Evolutionary conservation across 2,888 invertebrate genomes (phyloP).

Genomic region (Pycnomerus fuliginosus): DNA sequence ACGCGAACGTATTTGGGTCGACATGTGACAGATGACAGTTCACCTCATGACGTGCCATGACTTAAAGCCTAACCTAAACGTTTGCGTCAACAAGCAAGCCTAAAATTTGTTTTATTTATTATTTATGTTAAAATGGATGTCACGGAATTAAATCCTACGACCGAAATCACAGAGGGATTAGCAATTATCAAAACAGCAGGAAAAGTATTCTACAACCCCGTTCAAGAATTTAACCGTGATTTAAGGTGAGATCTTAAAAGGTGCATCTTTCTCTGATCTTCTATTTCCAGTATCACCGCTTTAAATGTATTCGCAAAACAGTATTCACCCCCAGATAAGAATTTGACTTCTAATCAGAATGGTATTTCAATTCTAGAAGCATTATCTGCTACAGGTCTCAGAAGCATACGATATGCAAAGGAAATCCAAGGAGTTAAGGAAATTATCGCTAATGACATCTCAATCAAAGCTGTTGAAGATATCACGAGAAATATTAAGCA

Average conservation of each 20-base stretch:
- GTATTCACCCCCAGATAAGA: slow-evolving; percentile 38
- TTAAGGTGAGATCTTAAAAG: slow-evolving; percentile 58
- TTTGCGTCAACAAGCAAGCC: too few relatives aligned
- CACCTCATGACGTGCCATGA: too few relatives aligned
- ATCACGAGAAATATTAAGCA: slow-evolving; percentile 77
- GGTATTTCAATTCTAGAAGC: slow-evolving; percentile 81
- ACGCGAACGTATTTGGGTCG: too few relatives aligned
- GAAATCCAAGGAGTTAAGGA: slow-evolving; percentile 81
- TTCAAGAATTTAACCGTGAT: slow-evolving; percentile 98
- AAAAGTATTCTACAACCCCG: slow-evolving; percentile 96
- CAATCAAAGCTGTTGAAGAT: slow-evolving; percentile 78
- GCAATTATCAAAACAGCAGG: slow-evolving; percentile 73
- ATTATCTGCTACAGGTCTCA: slow-evolving; percentile 90
- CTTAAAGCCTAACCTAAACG: too few relatives aligned
- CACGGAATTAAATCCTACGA: slow-evolving; percentile 7
- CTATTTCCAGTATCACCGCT: slow-evolving; percentile 65
- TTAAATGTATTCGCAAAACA: slow-evolving; percentile 66
- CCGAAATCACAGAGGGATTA: slow-evolving; percentile 69
- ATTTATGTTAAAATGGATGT: slow-evolving; percentile 5
- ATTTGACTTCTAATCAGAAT: slow-evolving; percentile 9
- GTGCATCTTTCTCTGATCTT: slow-evolving; percentile 3
- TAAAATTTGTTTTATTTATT: too few relatives aligned
- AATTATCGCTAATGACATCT: slow-evolving; percentile 91
- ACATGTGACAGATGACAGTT: too few relatives aligned
- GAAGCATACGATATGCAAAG: slow-evolving; percentile 94